Conservation (phyloP, 2,888 invertebrate genomes). For the Lasioglossum figueresi region DNA sequence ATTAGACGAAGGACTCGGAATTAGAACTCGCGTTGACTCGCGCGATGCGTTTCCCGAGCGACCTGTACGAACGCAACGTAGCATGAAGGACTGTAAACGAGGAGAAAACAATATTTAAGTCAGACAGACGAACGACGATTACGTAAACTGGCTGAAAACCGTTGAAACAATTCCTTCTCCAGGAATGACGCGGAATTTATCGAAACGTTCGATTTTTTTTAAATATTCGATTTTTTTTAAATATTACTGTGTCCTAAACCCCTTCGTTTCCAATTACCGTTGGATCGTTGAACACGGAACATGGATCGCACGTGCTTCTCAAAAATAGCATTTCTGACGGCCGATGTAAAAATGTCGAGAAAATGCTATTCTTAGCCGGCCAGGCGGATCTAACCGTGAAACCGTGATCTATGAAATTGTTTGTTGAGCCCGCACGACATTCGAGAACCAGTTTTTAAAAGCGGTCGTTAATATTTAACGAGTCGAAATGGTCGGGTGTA, state of each 20-base stretch:
- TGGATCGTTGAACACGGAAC: background rate
- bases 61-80: background rate
- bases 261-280: conserved; percentile 3
- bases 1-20: too few species aligned
- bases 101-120: conserved; percentile 22
- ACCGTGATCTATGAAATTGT: conserved; percentile 25
- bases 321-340: conserved; percentile 43
- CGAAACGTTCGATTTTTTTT: too few species aligned
- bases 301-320: background rate
- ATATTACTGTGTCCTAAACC: too few species aligned
- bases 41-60: background rate
- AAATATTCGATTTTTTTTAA: too few species aligned
- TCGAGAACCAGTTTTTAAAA: background rate
- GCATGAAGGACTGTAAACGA: conserved; percentile 9
- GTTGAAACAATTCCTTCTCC: background rate
- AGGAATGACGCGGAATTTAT: background rate
- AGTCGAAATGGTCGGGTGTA: background rate
- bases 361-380: conserved; percentile 44
- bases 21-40: background rate
- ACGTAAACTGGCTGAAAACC: background rate
- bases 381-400: background rate
- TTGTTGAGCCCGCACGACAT: background rate
- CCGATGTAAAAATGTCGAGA: conserved; percentile 51
- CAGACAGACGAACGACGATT: background rate
- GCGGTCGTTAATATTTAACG: background rate